A percentile compares a stretch with the other conserved stretches of the same genome.
These are phyloP conservation scores for Lepidocolaptes lacrymiger DNA, from an alignment of 2,797 vertebrate species.

Conservation along the genomic window DNA sequence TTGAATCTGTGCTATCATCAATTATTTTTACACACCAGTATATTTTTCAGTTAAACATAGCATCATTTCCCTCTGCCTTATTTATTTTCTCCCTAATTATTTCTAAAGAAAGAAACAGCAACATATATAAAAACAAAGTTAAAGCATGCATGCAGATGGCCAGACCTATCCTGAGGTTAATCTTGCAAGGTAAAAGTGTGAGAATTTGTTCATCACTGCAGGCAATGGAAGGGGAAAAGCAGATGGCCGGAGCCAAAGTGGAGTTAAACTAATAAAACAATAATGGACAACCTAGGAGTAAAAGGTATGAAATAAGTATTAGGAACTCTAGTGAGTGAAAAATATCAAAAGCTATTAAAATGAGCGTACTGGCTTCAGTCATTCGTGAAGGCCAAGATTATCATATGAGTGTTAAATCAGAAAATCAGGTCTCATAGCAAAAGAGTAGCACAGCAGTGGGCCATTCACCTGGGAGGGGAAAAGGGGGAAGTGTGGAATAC, in stretches of 20 bases:
- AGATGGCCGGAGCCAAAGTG: not conserved
- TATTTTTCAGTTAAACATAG: not conserved
- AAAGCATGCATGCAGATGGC: not conserved
- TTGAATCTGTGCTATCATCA: not conserved
- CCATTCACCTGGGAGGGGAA: not conserved
- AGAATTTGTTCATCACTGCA: not conserved
- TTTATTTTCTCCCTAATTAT: not conserved
- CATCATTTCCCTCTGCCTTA: not conserved
- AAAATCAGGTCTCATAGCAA: not conserved
- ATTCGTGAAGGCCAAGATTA: fast-evolving
- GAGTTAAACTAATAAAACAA: not conserved
- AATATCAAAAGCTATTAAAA: not conserved
- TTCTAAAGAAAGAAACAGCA: not conserved
- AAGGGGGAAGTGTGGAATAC: not conserved
- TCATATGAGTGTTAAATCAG: not conserved
- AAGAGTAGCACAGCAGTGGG: not conserved
- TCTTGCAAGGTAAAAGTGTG: not conserved
- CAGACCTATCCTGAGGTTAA: not conserved
- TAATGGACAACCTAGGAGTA: not conserved
- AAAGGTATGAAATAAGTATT: not conserved
- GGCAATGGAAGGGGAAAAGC: not conserved
- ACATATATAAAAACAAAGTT: not conserved
- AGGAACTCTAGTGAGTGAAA: not conserved
- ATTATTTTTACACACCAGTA: not conserved
- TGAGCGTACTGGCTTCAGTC: not conserved